Conservation (phyloP, 2,797 vertebrate genomes). For the Margarornis squamiger region DNA sequence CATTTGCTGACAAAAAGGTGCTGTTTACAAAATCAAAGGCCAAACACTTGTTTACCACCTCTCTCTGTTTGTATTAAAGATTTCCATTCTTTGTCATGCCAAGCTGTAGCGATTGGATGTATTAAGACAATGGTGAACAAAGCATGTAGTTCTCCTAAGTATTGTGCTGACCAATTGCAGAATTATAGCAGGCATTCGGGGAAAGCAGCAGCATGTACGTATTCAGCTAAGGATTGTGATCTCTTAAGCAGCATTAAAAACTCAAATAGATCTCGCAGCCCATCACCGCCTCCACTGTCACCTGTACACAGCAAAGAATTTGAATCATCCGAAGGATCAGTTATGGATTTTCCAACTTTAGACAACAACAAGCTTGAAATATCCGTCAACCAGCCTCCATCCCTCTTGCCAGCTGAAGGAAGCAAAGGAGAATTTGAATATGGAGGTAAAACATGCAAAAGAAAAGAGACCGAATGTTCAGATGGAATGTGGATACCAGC, state of each 20-base stretch:
- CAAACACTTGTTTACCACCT: constrained; percentile 75
- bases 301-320: constrained; percentile 83
- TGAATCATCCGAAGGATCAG: constrained; percentile 75
- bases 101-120: constrained; percentile 77
- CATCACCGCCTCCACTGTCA: constrained; percentile 89
- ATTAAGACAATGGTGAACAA: constrained; percentile 78
- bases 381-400: constrained; percentile 80
- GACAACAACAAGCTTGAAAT: constrained; percentile 72
- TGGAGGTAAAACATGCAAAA: constrained; percentile 48
- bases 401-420: constrained; percentile 82
- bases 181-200: constrained; percentile 58
- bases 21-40: constrained; percentile 79
- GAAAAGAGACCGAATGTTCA: constrained; percentile 12
- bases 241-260: constrained; percentile 63
- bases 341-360: constrained; percentile 63
- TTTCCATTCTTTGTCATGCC: constrained; percentile 83
- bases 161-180: constrained; percentile 70
- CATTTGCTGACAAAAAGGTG: constrained; percentile 77
- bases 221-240: constrained; percentile 64
- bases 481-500: constrained; percentile 17
- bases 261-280: constrained; percentile 80
- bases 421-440: constrained; percentile 16
- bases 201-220: constrained; percentile 63
- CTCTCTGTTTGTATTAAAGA: constrained; percentile 82
- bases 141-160: constrained; percentile 76